Conservation (phyloP, 2,797 vertebrate genomes). For the Numenius phaeopus region DNA sequence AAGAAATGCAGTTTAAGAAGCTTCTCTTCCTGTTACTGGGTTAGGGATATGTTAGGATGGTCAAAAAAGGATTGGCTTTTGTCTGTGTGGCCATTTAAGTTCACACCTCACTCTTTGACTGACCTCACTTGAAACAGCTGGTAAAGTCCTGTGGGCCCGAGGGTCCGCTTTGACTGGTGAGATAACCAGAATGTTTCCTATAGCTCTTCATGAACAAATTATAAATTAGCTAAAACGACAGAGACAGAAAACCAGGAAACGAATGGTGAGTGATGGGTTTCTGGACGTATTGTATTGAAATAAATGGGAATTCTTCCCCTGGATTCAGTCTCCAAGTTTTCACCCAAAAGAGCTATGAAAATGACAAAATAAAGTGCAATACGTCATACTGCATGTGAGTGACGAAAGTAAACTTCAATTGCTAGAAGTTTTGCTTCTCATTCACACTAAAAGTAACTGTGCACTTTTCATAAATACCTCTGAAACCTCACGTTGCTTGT, state of each 20-base stretch:
- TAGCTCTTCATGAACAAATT: background rate
- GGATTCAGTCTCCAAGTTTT: background rate
- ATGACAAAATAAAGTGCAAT: background rate
- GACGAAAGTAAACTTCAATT: background rate
- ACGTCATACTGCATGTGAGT: background rate
- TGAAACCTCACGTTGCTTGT: background rate
- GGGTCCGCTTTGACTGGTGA: background rate
- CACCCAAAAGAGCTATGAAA: background rate
- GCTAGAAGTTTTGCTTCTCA: background rate
- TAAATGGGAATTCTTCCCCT: background rate
- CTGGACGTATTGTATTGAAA: background rate
- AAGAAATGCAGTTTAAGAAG: background rate
- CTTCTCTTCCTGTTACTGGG: background rate
- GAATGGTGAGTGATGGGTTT: background rate
- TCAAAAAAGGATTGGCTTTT: background rate
- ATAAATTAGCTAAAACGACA: background rate
- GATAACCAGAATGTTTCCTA: background rate
- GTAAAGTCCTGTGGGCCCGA: background rate
- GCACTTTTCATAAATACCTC: background rate
- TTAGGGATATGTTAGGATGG: background rate
- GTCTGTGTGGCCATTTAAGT: background rate
- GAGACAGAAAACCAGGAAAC: conserved; percentile 16
- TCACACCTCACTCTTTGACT: background rate
- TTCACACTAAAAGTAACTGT: background rate
- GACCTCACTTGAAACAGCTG: background rate